phyloP scores from a whole-genome alignment of 2,113 vertebrate species.

The Oenanthe oenanthe region DNA sequence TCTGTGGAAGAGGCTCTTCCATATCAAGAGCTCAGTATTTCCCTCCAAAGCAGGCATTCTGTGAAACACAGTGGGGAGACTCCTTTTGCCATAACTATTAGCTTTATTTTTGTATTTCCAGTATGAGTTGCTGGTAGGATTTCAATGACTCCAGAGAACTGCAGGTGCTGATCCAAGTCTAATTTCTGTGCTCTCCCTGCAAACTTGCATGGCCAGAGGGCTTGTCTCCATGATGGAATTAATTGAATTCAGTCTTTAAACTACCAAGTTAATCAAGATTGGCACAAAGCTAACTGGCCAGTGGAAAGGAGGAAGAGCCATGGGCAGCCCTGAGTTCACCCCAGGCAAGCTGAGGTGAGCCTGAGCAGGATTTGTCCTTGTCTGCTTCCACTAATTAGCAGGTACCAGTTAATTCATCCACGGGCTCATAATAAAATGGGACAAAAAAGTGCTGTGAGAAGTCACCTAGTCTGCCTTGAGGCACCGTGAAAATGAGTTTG shows the following conservation, averaged over 20 bases:
- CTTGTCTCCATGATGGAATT: not conserved
- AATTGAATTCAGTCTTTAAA: slow-evolving; percentile 45
- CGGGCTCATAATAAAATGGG: slow-evolving; percentile 23
- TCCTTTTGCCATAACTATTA: not conserved
- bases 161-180: slow-evolving; percentile 5
- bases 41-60: not conserved
- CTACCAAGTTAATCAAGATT: slow-evolving; percentile 42
- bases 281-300: not conserved
- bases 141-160: not conserved
- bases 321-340: not conserved
- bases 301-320: not conserved
- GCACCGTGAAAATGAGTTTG: not conserved
- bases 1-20: not conserved
- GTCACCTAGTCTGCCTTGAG: not conserved
- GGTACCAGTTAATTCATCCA: slow-evolving; percentile 2
- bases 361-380: not conserved
- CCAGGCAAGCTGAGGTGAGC: not conserved
- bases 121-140: not conserved
- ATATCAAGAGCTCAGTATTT: not conserved
- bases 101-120: not conserved
- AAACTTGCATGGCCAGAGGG: not conserved
- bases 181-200: not conserved
- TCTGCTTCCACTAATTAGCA: slow-evolving; percentile 8
- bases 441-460: not conserved
- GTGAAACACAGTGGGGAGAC: not conserved